Base-by-base conservation (phyloP, 2,113 vertebrate species). In the Lonchura striata region DNA sequence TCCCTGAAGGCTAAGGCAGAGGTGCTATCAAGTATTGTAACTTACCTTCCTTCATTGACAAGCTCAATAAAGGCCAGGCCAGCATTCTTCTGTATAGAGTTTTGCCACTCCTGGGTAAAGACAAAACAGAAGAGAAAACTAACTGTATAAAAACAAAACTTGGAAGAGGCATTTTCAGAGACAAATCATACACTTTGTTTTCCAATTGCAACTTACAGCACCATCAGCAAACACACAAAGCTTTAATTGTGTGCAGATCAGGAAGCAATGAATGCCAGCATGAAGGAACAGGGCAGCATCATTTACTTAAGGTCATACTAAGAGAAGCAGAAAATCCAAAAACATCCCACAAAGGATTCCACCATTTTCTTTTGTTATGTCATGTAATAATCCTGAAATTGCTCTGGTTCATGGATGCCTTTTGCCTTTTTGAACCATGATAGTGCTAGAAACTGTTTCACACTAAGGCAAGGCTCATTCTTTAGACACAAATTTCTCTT, bases 1-100 rank as follows among this genome's bases (percentile, higher is more conserved):
- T n/a, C 50, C 3, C 70, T 69, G 17, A 88, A 79, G 39, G 16
- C 19, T 70, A 65, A 46, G 11, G 35, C 31, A 78, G 39, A 78
- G 37, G 15, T 35, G 15, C 5, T 61, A 37, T 39, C 54, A 77
- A 68, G 80, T 57, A 72, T 15, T 59, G 9, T 61, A 47, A 93
- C 50, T 97, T 98, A 98, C 98, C 98, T 98, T 97, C 98, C 98
- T 97, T 99, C 98, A 61, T 99, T 99, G 94, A 99, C 98, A 95
- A 99, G 96, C 96, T 99, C 98, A 94, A 99, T 99, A 86, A 99
- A 99, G 92, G 98, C 98, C 54, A 99, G 98, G 44, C 98, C 98
- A 37, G 98, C 98, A 65, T 99, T 99, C 97, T 99, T 99, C 97
- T 99, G 99, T 95, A 99, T 99, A 78, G 99, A 99, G 97, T 99